A percentile compares a stretch with the other conserved stretches of the same genome.
Evolutionary conservation across 1,140 invertebrate genomes (phyloP).

Genomic region (Homarus americanus): DNA sequence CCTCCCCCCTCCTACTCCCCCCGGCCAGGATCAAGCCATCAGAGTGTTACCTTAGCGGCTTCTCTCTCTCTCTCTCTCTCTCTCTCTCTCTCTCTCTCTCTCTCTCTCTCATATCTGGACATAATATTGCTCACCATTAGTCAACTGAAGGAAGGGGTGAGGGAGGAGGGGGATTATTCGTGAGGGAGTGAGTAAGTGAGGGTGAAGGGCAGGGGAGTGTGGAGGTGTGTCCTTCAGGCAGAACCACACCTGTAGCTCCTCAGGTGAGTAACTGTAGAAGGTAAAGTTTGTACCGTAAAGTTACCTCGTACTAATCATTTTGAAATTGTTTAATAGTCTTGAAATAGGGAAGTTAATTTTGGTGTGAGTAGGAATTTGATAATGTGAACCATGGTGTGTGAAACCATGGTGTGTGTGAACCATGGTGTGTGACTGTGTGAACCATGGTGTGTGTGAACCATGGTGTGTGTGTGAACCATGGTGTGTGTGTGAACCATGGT

Average conservation of each 20-base stretch:
- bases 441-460: no score
- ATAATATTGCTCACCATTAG: no score
- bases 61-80: no score
- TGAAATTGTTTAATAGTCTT: neutral
- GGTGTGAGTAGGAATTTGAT: neutral
- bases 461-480: no score
- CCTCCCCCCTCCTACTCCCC: neutral
- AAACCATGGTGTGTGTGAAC: no score
- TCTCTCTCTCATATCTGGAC: no score
- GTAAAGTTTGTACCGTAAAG: neutral
- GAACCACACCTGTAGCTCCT: neutral
- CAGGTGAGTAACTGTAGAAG: neutral
- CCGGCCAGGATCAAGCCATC: no score
- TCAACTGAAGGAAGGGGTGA: neutral
- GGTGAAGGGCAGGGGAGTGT: neutral
- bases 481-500: no score
- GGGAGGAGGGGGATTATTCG: neutral
- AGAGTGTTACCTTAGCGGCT: no score
- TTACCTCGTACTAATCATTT: neutral
- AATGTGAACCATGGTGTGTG: no score
- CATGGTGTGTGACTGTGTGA: no score
- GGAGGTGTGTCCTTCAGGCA: neutral
- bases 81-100: no score
- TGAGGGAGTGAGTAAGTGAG: neutral
- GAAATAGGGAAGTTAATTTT: neutral